Evolutionary conservation across 2,888 invertebrate genomes (phyloP), one percentile per base, ranked within the genome.

Genomic region (Patella depressa): DNA sequence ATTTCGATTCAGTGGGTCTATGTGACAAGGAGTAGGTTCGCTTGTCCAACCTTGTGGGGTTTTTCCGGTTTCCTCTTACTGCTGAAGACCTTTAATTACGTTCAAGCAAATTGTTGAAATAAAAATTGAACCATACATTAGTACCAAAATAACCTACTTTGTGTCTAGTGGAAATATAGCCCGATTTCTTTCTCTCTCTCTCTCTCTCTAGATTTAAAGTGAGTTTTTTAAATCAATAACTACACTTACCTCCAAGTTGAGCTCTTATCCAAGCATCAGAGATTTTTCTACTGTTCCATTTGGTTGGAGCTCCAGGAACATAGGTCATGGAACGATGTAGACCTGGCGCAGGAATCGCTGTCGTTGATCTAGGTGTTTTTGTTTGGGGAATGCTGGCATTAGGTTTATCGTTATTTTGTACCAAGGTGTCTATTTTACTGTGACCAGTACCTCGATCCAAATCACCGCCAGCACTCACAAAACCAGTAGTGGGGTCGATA

Each of bases 401-500:
- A 4, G 90, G 90, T 53, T 88, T 88, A 65, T 83, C 83, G 73
- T 83, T 88, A 17, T 89, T 76, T 79, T 89, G 89, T 45, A 88
- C 89, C 54, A 90, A 77, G 1, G 88, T 86, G 24, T 82, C 80
- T 9, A 90, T 88, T 70, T 85, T 85, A 53, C 83, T 84, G 73
- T 87, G 86, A 2, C 89, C 90, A 11, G 90, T 90, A 53, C 85
- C 85, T 24, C 89, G 81, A 79, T 90, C 89, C 19, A 88, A 86
- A 84, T 90, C 90, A 12, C 89, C 90, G 9, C 88, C 89, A 7
- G 88, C 89, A 80, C 89, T 89, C 5, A 91, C 88, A 82, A 91
- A 91, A 2, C 90, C 90, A 15, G 90, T 90, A 1, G 88, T 86
- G 7, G 91, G 90, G 77, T 90, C 90, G n/a, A 90, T 85, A 71